Evolutionary conservation across 2,113 vertebrate species (phyloP).

Genomic region (Ginglymostoma cirratum): DNA sequence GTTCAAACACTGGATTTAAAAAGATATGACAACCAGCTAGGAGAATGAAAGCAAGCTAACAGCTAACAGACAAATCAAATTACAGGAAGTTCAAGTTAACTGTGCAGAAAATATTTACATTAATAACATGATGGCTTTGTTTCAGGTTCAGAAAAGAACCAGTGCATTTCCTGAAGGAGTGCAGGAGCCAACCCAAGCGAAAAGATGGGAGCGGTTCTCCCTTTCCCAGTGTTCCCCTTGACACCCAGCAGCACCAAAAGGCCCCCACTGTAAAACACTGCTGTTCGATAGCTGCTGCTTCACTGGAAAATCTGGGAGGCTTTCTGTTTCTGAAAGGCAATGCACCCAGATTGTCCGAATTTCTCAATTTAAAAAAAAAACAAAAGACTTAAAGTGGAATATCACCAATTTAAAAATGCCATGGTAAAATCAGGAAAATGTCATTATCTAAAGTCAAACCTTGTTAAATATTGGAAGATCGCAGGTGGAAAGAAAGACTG

Average conservation of each 20-base stretch:
- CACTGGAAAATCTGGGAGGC: not conserved
- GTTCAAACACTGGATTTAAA: not conserved
- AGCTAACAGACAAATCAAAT: not conserved
- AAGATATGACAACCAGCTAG: not conserved
- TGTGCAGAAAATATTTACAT: not conserved
- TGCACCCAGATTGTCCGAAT: not conserved
- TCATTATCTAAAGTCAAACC: not conserved
- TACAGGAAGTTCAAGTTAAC: not conserved
- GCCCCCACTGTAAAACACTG: not conserved
- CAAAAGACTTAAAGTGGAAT: not conserved
- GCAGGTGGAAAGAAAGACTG: not conserved
- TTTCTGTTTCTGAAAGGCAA: not conserved
- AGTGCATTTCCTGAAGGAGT: not conserved
- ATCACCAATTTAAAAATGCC: not conserved
- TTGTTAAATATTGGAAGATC: not conserved
- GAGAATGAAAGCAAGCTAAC: not conserved
- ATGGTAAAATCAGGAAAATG: not conserved
- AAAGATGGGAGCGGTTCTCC: not conserved
- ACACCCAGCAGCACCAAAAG: not conserved
- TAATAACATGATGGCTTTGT: not conserved
- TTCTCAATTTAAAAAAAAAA: not conserved
- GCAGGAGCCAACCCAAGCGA: not conserved
- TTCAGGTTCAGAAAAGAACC: not conserved
- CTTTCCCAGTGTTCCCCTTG: not conserved
- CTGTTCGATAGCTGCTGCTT: not conserved